Evolutionary conservation across 2,888 invertebrate genomes (phyloP).

Genomic region (Sussaba pulchella): DNA sequence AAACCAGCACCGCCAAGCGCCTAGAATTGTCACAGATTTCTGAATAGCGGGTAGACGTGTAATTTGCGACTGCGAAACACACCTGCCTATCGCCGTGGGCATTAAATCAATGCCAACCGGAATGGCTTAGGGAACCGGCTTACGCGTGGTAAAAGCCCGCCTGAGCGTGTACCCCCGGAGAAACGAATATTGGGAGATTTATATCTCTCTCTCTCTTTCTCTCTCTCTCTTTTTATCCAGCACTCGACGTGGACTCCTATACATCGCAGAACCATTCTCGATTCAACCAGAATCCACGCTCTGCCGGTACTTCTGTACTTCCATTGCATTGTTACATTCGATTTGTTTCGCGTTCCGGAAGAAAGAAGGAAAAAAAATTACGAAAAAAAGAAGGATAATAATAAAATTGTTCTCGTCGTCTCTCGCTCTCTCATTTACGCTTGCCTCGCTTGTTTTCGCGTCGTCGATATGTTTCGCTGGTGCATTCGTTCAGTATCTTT

Average conservation of each 20-base stretch:
- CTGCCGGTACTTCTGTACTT: slow-evolving; percentile 2
- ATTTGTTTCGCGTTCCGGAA: slow-evolving; percentile 25
- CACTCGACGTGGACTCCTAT: slow-evolving; percentile 25
- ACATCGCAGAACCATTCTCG: slow-evolving; percentile 52
- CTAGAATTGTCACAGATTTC: slow-evolving; percentile 74
- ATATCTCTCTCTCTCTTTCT: slow-evolving; percentile 40
- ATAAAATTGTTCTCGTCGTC: slow-evolving; percentile 1
- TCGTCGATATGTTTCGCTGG: slow-evolving; percentile 13
- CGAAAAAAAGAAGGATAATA: slow-evolving; percentile 7
- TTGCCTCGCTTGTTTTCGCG: slow-evolving; percentile 25
- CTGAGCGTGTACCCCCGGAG: slow-evolving; percentile 64
- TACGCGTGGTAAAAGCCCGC: slow-evolving; percentile 64
- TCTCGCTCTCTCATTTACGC: slow-evolving; percentile 11
- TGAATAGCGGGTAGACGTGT: slow-evolving; percentile 73
- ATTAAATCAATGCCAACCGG: slow-evolving; percentile 72
- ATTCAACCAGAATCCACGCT: slow-evolving; percentile 13
- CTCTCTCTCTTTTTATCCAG: background rate
- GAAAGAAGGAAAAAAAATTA: slow-evolving; percentile 16
- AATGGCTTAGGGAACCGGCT: slow-evolving; percentile 66
- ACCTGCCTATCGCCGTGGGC: slow-evolving; percentile 74
- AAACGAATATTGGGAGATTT: slow-evolving; percentile 69
- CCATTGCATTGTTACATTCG: slow-evolving; percentile 53
- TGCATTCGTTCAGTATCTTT: slow-evolving; percentile 29
- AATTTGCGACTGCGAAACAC: slow-evolving; percentile 74
- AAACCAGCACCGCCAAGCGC: slow-evolving; percentile 28